Conservation (phyloP, 2,113 vertebrate genomes). For the Gymnocephalus cernua region DNA sequence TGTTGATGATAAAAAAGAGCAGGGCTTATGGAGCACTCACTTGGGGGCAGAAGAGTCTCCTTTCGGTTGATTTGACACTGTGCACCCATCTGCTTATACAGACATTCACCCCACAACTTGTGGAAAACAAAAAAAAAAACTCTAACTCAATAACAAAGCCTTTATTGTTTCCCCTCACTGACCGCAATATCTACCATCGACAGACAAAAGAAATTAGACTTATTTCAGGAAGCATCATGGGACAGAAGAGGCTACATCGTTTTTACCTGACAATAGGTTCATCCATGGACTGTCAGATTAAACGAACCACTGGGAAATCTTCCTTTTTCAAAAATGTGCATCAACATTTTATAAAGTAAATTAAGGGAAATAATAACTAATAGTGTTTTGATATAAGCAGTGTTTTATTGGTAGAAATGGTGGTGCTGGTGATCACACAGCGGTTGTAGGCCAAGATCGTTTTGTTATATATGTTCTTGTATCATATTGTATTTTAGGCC, state of each 20-base stretch:
- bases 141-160: constrained; percentile 33
- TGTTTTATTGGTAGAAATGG: constrained; percentile 31
- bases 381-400: neutral
- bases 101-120: neutral
- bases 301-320: constrained; percentile 30
- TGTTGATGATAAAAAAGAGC: constrained; percentile 34
- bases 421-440: constrained; percentile 28
- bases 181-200: neutral
- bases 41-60: constrained; percentile 20
- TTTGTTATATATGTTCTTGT: constrained; percentile 58
- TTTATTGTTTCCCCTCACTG: constrained; percentile 24
- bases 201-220: constrained; percentile 15
- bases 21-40: constrained; percentile 2
- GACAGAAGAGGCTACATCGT: neutral
- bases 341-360: constrained; percentile 1
- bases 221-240: constrained; percentile 25
- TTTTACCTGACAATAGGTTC: constrained; percentile 9
- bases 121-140: neutral
- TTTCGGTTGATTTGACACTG: constrained; percentile 40
- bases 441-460: constrained; percentile 39
- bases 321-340: constrained; percentile 20
- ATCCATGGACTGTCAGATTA: constrained; percentile 8
- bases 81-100: constrained; percentile 45
- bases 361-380: neutral
- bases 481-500: constrained; percentile 56